Evolutionary conservation across 2,797 vertebrate genomes (phyloP), one percentile per base, ranked within the genome.

Genomic region (Valencia hispanica): DNA sequence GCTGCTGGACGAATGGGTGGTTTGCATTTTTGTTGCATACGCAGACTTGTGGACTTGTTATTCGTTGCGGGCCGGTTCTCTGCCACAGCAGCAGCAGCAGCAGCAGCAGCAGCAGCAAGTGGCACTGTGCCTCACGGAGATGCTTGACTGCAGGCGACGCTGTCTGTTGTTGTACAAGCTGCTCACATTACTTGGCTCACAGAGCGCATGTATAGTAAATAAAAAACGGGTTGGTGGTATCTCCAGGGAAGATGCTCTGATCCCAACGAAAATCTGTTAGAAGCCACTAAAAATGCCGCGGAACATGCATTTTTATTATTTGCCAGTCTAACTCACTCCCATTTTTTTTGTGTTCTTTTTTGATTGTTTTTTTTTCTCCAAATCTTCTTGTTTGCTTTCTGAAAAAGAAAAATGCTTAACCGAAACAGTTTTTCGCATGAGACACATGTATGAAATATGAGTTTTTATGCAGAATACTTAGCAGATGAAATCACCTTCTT

Each of bases 41-140:
- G 36, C 36, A 66, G 63, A 66, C 22, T 22, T 41, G 20, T 43
- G 10, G 86, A 80, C 82, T 76, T 79, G 72, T 69, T 79, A 53
- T 72, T 48, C 39, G 79, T 77, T 77, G 79, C 81, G 85, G 84
- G 86, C 77, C 77, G 73, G n/a, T 22, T 75, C 74, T 76, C 22
- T 66, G 57, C 55, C n/a, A n/a, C n/a, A n/a, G 30, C n/a, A n/a
- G n/a, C n/a, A n/a, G 39, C 81, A 75, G 81, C 41, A 79, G 83
- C 77, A 87, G 53, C 81, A 76, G 82, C 39, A 80, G 83, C 77
- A 87, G 87, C 78, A 88, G 87, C 81, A 80, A 86, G 91, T 83
- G 78, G 75, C 74, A 48, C 74, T 71, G 70, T 68, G 69, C 63
- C 68, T 83, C 22, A 0, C 65, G 65, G 84, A 84, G 85, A 81